phyloP scores from a whole-genome alignment of 2,888 invertebrate species.

The Ariolimax columbianus region DNA sequence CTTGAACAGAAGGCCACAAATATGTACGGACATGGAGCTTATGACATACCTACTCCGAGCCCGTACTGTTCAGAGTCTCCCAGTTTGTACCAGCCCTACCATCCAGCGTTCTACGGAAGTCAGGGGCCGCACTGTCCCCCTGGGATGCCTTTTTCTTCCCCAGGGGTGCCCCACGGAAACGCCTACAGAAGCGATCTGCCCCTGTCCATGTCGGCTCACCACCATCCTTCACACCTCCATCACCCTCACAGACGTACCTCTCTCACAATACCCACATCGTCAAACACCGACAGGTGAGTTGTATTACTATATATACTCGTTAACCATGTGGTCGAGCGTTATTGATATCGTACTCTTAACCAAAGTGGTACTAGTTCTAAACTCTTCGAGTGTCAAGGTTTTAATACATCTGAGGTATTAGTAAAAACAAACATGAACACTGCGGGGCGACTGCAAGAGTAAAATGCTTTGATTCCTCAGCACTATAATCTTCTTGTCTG shows the following conservation, averaged over 20 bases:
- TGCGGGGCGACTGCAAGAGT: no score
- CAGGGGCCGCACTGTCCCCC: constrained; percentile 52
- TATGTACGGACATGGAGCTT: constrained; percentile 55
- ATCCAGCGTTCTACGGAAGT: constrained; percentile 64
- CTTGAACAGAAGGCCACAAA: constrained; percentile 64
- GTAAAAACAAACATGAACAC: no score
- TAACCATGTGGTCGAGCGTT: no score
- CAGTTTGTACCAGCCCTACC: constrained; percentile 62
- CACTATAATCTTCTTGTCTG: no score
- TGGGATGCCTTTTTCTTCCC: constrained; percentile 48
- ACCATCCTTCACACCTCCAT: constrained; percentile 60
- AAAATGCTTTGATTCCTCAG: no score
- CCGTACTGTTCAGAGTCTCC: constrained; percentile 56
- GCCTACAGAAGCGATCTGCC: constrained; percentile 57
- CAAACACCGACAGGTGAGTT: constrained; percentile 68
- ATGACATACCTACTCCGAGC: constrained; percentile 56
- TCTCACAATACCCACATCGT: constrained; percentile 68
- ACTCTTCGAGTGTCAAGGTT: no score
- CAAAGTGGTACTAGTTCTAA: no score
- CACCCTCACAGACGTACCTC: constrained; percentile 66
- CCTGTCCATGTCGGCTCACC: constrained; percentile 58
- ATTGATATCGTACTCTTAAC: no score
- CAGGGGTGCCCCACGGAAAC: constrained; percentile 55
- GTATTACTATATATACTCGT: not conserved
- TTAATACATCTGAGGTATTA: no score